These are phyloP conservation scores for Cephalopholis sonnerati DNA, from an alignment of 2,113 vertebrate genomes.

Conservation along the genomic window DNA sequence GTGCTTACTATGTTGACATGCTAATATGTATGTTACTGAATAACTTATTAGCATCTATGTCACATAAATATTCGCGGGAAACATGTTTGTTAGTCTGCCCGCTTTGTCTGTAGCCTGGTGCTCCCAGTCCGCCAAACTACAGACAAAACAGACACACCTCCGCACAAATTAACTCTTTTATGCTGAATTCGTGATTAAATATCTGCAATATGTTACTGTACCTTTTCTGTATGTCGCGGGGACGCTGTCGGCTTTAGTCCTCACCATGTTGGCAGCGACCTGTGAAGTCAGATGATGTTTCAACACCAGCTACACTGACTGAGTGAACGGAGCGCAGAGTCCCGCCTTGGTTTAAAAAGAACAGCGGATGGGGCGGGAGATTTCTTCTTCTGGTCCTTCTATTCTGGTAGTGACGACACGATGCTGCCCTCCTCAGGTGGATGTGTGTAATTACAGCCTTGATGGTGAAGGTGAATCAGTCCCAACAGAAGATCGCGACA, in stretches of 20 bases:
- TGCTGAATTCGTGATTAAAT: fast-evolving
- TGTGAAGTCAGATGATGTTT: fast-evolving
- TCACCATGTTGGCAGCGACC: conserved; percentile 68
- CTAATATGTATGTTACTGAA: no score
- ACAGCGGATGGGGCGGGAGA: conserved; percentile 66
- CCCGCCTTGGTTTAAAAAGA: conserved; percentile 73
- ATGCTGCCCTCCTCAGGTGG: not conserved
- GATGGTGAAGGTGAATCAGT: no score
- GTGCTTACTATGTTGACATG: fast-evolving
- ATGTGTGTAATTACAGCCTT: not conserved
- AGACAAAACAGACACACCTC: not conserved
- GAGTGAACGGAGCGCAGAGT: fast-evolving
- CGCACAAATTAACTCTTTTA: fast-evolving
- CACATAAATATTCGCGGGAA: fast-evolving
- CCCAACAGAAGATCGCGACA: no score
- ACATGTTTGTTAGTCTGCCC: fast-evolving
- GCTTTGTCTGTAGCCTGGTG: not conserved
- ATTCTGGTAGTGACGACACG: fast-evolving
- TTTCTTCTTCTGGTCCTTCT: conserved; percentile 49
- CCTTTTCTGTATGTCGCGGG: conserved; percentile 83
- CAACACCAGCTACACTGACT: fast-evolving
- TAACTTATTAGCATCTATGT: fast-evolving
- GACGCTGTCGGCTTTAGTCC: conserved; percentile 84
- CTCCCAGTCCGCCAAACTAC: not conserved
- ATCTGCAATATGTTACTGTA: not conserved